phyloP scores from a whole-genome alignment of 1,140 invertebrate genomes.

The Protaetia brevitarsis region DNA sequence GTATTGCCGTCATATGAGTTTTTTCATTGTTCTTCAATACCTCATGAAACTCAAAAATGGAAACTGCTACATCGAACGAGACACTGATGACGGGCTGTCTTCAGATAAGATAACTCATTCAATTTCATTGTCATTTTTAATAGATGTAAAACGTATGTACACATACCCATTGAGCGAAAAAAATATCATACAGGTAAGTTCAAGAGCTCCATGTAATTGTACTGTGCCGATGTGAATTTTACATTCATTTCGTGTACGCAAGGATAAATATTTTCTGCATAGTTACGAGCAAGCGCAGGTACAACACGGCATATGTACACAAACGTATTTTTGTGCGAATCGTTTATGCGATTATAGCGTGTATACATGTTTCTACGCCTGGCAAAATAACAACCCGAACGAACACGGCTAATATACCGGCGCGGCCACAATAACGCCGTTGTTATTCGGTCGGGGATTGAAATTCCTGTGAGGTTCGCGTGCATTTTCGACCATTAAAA shows the following conservation, averaged over 20 bases:
- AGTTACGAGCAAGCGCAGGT: neutral
- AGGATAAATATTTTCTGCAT: neutral
- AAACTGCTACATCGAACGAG: neutral
- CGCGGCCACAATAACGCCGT: neutral
- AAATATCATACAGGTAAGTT: neutral
- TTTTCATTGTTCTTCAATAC: neutral
- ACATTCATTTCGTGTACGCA: neutral
- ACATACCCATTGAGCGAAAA: neutral
- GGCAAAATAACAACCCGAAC: neutral
- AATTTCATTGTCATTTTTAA: slow-evolving; percentile 7
- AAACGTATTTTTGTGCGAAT: neutral
- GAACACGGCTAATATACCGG: neutral
- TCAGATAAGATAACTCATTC: neutral
- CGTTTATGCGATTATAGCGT: neutral
- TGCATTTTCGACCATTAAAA: slow-evolving; percentile 12
- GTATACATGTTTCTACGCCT: neutral
- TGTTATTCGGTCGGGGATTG: slow-evolving; percentile 11
- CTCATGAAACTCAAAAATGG: neutral
- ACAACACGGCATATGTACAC: neutral
- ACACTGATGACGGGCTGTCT: slow-evolving; percentile 5
- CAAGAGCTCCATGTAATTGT: neutral
- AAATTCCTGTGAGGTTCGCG: neutral
- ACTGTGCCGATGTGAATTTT: neutral
- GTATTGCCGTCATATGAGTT: neutral
- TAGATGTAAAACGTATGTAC: neutral